phyloP scores from a whole-genome alignment of 2,888 invertebrate genomes.

The Drosophila testacea region DNA sequence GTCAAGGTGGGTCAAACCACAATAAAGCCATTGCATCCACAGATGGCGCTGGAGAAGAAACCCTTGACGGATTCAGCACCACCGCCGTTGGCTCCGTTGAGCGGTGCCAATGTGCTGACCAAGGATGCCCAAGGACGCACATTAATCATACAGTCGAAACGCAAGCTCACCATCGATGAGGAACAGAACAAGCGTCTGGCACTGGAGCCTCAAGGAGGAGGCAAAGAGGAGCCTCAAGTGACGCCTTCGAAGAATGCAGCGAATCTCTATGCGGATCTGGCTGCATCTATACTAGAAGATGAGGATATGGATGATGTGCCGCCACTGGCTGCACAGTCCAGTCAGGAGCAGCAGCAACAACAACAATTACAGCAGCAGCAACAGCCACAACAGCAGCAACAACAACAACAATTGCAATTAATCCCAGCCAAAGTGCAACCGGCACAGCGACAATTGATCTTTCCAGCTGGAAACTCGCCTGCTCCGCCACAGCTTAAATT shows the following conservation, averaged over 20 bases:
- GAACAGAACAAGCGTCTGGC: constrained; percentile 85
- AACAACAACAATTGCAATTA: constrained; percentile 83
- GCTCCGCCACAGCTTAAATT: constrained; percentile 64
- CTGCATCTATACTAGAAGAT: constrained; percentile 93
- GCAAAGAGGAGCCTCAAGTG: constrained; percentile 73
- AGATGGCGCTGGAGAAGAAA: constrained; percentile 81
- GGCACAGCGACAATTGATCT: constrained; percentile 83
- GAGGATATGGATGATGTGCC: constrained; percentile 87
- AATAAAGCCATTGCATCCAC: constrained; percentile 83
- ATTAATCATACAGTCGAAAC: constrained; percentile 70
- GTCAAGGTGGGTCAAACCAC: constrained; percentile 85
- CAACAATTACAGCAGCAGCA: constrained; percentile 75
- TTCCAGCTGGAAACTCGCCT: constrained; percentile 58
- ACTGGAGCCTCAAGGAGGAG: constrained; percentile 75
- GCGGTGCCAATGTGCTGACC: constrained; percentile 82
- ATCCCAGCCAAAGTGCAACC: constrained; percentile 75
- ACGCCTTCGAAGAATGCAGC: constrained; percentile 91
- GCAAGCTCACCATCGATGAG: constrained; percentile 69
- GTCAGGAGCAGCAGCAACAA: constrained; percentile 64
- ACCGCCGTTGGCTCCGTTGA: constrained; percentile 84
- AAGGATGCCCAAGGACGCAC: constrained; percentile 86
- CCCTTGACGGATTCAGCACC: constrained; percentile 78
- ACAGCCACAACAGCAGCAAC: constrained; percentile 58
- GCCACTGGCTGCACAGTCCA: constrained; percentile 53
- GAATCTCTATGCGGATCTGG: constrained; percentile 93